Evolutionary conservation across 2,888 invertebrate species (phyloP).

Genomic region (Molanna angustata): DNA sequence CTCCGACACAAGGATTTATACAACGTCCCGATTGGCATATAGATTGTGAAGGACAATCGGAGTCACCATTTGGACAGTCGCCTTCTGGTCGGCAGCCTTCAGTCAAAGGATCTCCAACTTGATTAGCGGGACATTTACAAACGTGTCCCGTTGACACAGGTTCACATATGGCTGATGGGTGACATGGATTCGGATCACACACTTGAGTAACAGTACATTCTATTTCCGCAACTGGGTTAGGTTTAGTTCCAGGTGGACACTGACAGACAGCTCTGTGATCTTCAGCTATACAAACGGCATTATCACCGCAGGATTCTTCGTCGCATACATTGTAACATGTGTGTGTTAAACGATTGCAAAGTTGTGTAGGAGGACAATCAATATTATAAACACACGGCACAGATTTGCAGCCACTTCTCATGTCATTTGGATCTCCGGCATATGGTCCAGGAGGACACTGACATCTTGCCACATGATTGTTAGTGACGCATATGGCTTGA

Average conservation of each 20-base stretch:
- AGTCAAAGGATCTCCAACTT: slow-evolving; percentile 72
- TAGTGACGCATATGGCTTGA: slow-evolving; percentile 82
- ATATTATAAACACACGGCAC: slow-evolving; percentile 85
- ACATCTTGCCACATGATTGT: slow-evolving; percentile 86
- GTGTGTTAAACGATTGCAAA: slow-evolving; percentile 80
- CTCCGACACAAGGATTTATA: slow-evolving; percentile 76
- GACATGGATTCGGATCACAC: slow-evolving; percentile 79
- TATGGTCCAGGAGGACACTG: slow-evolving; percentile 86
- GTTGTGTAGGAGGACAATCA: slow-evolving; percentile 75
- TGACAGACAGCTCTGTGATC: slow-evolving; percentile 80
- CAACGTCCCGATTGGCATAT: slow-evolving; percentile 70
- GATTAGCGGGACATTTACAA: slow-evolving; percentile 77
- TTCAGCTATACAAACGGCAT: slow-evolving; percentile 85
- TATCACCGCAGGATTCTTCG: slow-evolving; percentile 78
- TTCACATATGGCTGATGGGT: slow-evolving; percentile 76
- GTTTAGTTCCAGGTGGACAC: slow-evolving; percentile 79
- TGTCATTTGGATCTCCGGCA: slow-evolving; percentile 81
- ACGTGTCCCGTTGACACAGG: slow-evolving; percentile 62
- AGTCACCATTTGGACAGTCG: slow-evolving; percentile 67
- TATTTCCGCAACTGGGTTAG: slow-evolving; percentile 81
- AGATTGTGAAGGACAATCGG: slow-evolving; percentile 73
- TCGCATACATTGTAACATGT: slow-evolving; percentile 79
- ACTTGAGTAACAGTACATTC: slow-evolving; percentile 70
- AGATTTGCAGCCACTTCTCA: slow-evolving; percentile 68
- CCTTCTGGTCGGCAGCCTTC: slow-evolving; percentile 78